Evolutionary conservation across 1,140 invertebrate genomes (phyloP).

Genomic region (Neodiprion lecontei): DNA sequence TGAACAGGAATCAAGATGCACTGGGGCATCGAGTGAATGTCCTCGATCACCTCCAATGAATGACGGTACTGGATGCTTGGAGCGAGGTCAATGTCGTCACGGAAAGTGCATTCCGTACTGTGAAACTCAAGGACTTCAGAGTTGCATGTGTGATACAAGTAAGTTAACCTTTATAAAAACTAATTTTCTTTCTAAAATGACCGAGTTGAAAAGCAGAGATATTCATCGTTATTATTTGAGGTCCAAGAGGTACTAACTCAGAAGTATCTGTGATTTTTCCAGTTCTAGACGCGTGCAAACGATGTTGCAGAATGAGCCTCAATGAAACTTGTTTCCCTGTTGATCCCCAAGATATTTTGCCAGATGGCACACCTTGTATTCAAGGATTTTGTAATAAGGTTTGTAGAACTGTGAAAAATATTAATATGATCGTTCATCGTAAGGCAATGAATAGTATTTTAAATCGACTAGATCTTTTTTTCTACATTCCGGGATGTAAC

Average conservation of each 20-base stretch:
- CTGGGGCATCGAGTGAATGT: constrained; percentile 75
- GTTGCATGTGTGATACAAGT: constrained; percentile 95
- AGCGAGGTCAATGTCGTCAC: constrained; percentile 83
- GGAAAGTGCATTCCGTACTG: constrained; percentile 93
- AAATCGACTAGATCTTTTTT: constrained; percentile 18
- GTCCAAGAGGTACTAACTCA: too few relatives aligned
- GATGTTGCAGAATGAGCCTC: constrained; percentile 88
- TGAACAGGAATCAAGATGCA: constrained; percentile 85
- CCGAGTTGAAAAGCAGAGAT: neutral
- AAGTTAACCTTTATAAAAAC: constrained; percentile 44
- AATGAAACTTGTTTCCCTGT: constrained; percentile 92
- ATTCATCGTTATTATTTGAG: neutral
- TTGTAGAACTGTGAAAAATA: constrained; percentile 33
- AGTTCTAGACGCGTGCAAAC: constrained; percentile 85
- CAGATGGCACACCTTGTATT: constrained; percentile 94
- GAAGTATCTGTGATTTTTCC: constrained; percentile 38
- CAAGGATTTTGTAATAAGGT: constrained; percentile 95
- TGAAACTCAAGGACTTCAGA: constrained; percentile 88
- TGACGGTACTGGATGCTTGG: constrained; percentile 85
- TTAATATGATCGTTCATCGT: constrained; percentile 9
- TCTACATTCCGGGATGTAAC: constrained; percentile 3
- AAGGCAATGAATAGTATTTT: neutral
- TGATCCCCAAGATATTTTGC: constrained; percentile 84
- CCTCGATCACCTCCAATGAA: constrained; percentile 85
- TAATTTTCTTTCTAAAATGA: too few relatives aligned